A percentile compares a stretch with the other conserved stretches of the same genome.
phyloP scores from a whole-genome alignment of 2,113 vertebrate genomes.

The Stigmatopora argus region DNA sequence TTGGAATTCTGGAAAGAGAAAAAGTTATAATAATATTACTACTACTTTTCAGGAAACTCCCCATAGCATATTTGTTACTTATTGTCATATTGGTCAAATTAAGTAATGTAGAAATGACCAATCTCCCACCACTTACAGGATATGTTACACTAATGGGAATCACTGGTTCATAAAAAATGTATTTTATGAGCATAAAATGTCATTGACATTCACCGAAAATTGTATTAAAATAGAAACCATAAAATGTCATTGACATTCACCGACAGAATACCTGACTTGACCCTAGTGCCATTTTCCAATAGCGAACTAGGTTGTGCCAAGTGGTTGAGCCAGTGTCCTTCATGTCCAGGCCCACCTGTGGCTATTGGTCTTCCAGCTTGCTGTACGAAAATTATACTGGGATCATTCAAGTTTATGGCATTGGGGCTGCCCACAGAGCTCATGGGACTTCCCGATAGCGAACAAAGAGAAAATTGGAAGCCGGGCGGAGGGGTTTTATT shows the following conservation, averaged over 20 bases:
- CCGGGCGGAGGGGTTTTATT: slow-evolving; percentile 76
- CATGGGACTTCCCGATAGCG: slow-evolving; percentile 52
- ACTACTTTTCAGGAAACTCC: background rate
- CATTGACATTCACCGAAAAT: no score
- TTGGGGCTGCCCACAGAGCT: slow-evolving; percentile 69
- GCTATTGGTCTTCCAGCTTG: slow-evolving; percentile 83
- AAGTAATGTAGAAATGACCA: no score
- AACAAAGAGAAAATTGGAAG: slow-evolving; percentile 76
- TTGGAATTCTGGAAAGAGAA: slow-evolving; percentile 78
- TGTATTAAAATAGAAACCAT: slow-evolving; percentile 21
- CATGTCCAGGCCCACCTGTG: slow-evolving; percentile 76
- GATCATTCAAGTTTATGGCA: slow-evolving; percentile 90
- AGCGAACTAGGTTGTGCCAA: slow-evolving; percentile 81
- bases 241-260: slow-evolving; percentile 30
- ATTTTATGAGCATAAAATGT: background rate
- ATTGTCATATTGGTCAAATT: no score
- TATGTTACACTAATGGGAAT: background rate
- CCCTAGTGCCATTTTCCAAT: slow-evolving; percentile 88
- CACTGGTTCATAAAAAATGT: background rate
- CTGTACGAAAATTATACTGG: slow-evolving; percentile 98
- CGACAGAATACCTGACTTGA: slow-evolving; percentile 83
- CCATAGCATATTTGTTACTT: no score
- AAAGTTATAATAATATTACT: background rate
- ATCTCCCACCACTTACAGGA: no score
- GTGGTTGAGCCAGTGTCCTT: slow-evolving; percentile 91